Evolutionary conservation across 2,797 vertebrate species (phyloP).

Genomic region (Scolopax bukidnonensis): DNA sequence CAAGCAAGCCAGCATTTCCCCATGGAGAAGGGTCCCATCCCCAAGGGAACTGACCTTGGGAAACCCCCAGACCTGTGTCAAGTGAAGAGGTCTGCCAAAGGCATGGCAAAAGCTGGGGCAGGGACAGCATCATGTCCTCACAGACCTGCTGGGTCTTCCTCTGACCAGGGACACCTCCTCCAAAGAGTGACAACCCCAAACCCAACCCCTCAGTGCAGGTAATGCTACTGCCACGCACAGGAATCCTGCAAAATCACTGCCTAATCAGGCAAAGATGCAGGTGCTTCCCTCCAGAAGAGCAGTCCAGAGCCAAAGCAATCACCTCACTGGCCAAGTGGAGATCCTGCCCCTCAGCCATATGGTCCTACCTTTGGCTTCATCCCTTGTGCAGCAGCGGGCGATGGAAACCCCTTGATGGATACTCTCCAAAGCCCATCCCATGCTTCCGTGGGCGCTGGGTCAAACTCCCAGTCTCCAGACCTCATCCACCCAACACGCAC

Average conservation of each 20-base stretch:
- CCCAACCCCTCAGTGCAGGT: fast-evolving
- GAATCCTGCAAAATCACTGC: neutral
- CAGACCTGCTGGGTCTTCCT: neutral
- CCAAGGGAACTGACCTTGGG: neutral
- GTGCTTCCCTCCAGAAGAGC: neutral
- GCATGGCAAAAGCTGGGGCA: neutral
- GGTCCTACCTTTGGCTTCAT: neutral
- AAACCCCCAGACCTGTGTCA: neutral
- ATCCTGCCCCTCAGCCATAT: fast-evolving
- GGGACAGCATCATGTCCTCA: fast-evolving
- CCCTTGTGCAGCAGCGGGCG: fast-evolving
- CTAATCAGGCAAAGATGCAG: neutral
- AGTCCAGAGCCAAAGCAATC: neutral
- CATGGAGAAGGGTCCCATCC: neutral
- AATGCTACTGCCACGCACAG: fast-evolving
- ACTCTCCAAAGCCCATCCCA: neutral
- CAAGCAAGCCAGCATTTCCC: neutral
- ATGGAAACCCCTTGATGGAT: neutral
- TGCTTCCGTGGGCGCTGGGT: fast-evolving
- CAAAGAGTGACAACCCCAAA: neutral
- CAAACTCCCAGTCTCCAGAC: neutral
- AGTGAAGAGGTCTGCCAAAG: neutral
- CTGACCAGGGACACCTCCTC: neutral
- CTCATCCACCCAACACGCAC: neutral
- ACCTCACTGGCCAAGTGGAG: fast-evolving